Evolutionary conservation across 2,113 vertebrate species (phyloP).

Genomic region (Etheostoma cragini): DNA sequence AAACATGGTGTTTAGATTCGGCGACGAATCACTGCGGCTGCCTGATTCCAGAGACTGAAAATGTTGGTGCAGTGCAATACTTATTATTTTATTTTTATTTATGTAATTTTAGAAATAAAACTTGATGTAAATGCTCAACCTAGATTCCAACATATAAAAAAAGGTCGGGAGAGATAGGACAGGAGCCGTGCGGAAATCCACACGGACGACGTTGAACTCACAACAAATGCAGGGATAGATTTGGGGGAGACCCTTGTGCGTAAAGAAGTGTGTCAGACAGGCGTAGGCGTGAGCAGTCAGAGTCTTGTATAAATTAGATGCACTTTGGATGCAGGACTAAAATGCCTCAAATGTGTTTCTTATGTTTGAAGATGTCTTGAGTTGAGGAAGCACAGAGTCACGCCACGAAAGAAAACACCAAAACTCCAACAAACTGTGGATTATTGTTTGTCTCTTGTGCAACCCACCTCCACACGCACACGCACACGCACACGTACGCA

Average conservation of each 20-base stretch:
- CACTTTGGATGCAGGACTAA: slow-evolving; percentile 8
- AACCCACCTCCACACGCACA: slow-evolving; percentile 4
- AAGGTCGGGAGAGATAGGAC: slow-evolving; percentile 11
- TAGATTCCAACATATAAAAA: not conserved
- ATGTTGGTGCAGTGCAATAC: slow-evolving; percentile 37
- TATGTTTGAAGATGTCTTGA: not conserved
- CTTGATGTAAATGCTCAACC: not conserved
- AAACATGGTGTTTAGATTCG: slow-evolving; percentile 57
- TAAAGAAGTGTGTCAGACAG: slow-evolving; percentile 69
- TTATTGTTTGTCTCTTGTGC: slow-evolving; percentile 4
- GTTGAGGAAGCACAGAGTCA: slow-evolving; percentile 15
- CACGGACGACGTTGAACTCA: slow-evolving; percentile 35
- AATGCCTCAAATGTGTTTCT: not conserved
- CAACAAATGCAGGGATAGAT: slow-evolving; percentile 30
- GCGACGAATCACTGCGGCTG: slow-evolving; percentile 69
- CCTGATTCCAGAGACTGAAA: slow-evolving; percentile 39
- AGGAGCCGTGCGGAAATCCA: slow-evolving; percentile 51
- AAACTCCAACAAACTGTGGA: slow-evolving; percentile 30
- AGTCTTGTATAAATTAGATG: slow-evolving; percentile 32
- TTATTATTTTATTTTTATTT: not conserved
- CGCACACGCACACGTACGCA: not conserved
- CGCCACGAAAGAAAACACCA: slow-evolving; percentile 23
- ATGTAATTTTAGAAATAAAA: slow-evolving; percentile 3
- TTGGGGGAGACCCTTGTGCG: slow-evolving; percentile 76
- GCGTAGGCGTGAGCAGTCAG: slow-evolving; percentile 51